Conservation (phyloP, 2,113 vertebrate species). For the Hirundichthys speculiger region DNA sequence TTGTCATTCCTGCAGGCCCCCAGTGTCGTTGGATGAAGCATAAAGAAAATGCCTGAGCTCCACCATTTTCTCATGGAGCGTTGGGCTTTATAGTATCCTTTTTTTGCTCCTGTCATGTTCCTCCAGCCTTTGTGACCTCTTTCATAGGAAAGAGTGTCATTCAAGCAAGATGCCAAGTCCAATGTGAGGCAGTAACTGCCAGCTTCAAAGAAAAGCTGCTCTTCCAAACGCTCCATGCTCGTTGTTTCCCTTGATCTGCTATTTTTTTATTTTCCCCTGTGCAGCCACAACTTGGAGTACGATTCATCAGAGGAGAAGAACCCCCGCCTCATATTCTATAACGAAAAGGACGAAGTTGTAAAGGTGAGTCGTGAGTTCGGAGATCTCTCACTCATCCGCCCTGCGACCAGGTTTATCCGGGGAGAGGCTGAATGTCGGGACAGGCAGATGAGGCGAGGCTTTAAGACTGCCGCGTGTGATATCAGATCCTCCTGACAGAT, state of each 20-base stretch:
- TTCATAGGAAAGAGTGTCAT: background rate
- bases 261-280: background rate
- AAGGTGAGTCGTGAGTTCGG: constrained; percentile 71
- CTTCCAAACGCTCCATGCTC: constrained; percentile 13
- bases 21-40: constrained; percentile 85
- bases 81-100: constrained; percentile 84
- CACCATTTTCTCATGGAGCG: constrained; percentile 82
- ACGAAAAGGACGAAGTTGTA: constrained; percentile 78
- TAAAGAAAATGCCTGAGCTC: constrained; percentile 84
- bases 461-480: constrained; percentile 27
- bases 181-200: constrained; percentile 14
- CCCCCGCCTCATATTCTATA: constrained; percentile 81
- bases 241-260: constrained; percentile 68
- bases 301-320: constrained; percentile 79
- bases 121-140: background rate
- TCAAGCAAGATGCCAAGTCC: constrained; percentile 16
- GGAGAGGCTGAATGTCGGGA: constrained; percentile 10
- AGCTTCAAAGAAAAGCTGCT: no score
- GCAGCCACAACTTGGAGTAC: constrained; percentile 83
- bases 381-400: background rate
- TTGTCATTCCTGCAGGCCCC: constrained; percentile 75
- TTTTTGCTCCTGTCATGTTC: constrained; percentile 35
- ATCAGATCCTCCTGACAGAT: constrained; percentile 11
- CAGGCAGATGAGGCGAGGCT: constrained; percentile 10
- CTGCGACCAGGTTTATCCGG: constrained; percentile 18